Conservation (phyloP, 2,888 invertebrate genomes). For the Boloria euphrosyne region DNA sequence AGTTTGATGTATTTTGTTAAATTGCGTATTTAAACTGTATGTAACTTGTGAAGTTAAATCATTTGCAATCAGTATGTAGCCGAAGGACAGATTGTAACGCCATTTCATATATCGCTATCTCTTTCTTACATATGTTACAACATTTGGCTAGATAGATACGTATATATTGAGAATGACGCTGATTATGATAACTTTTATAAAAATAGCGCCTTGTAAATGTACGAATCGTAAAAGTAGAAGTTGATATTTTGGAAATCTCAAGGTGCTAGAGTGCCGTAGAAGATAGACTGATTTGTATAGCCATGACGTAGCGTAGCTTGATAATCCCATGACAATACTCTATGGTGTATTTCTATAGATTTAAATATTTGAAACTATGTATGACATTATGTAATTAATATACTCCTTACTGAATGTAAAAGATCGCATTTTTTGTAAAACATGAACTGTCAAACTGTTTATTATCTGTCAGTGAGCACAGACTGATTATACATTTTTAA, state of each 20-base stretch:
- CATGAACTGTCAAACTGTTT: slow-evolving; percentile 3
- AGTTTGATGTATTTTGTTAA: background rate
- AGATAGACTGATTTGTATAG: slow-evolving; percentile 77
- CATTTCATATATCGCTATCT: background rate
- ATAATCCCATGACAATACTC: slow-evolving; percentile 45
- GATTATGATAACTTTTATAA: background rate
- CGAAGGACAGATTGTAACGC: no score
- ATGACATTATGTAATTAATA: slow-evolving; percentile 14
- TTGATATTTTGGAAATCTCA: slow-evolving; percentile 48
- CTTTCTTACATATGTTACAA: background rate
- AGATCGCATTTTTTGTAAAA: background rate
- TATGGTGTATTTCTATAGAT: slow-evolving; percentile 19
- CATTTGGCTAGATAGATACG: background rate
- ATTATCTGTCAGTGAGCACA: slow-evolving; percentile 13
- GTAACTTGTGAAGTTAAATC: no score
- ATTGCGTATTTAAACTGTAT: no score
- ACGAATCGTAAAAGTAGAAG: slow-evolving; percentile 18
- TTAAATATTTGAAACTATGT: slow-evolving; percentile 4
- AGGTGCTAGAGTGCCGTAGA: slow-evolving; percentile 68
- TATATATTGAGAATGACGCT: background rate
- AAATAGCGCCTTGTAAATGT: slow-evolving; percentile 19
- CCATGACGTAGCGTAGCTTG: slow-evolving; percentile 67
- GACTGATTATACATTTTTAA: slow-evolving; percentile 12
- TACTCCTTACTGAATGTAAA: slow-evolving; percentile 1
- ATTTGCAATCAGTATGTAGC: no score